phyloP scores from a whole-genome alignment of 2,888 invertebrate species.

The Heliconius ethilla region DNA sequence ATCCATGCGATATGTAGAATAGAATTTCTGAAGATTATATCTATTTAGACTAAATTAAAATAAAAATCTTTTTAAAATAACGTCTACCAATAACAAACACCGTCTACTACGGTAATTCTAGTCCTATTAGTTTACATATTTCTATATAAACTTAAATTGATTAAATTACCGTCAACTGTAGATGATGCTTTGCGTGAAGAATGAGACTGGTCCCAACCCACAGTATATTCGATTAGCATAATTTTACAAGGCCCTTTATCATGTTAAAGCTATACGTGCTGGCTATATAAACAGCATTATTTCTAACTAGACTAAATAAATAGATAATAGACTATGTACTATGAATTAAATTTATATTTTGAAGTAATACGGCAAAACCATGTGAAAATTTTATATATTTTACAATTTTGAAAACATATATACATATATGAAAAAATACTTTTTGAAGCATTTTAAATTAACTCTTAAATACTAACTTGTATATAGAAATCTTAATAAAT shows the following conservation, averaged over 20 bases:
- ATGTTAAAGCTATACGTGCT: constrained; percentile 37
- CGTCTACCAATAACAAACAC: too few species aligned
- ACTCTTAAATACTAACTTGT: background rate
- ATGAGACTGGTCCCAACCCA: constrained; percentile 32
- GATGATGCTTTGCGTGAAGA: constrained; percentile 31
- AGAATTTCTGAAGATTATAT: too few species aligned
- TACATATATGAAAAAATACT: too few species aligned
- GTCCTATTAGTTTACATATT: background rate
- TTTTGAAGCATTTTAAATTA: too few species aligned
- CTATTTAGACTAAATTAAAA: too few species aligned
- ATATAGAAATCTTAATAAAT: background rate
- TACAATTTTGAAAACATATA: too few species aligned
- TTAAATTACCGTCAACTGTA: constrained; percentile 29
- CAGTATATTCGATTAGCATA: constrained; percentile 42
- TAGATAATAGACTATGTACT: background rate
- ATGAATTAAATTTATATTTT: too few species aligned
- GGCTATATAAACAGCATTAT: constrained; percentile 26
- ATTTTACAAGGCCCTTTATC: constrained; percentile 44
- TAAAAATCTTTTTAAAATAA: too few species aligned
- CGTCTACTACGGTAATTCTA: background rate
- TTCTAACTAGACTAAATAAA: constrained; percentile 3
- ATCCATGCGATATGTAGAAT: too few species aligned
- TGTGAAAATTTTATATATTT: too few species aligned
- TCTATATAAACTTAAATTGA: constrained; percentile 29
- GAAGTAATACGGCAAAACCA: too few species aligned